Evolutionary conservation across 2,113 vertebrate genomes (phyloP), one percentile per base, ranked within the genome.

Genomic region (Suncus etruscus): DNA sequence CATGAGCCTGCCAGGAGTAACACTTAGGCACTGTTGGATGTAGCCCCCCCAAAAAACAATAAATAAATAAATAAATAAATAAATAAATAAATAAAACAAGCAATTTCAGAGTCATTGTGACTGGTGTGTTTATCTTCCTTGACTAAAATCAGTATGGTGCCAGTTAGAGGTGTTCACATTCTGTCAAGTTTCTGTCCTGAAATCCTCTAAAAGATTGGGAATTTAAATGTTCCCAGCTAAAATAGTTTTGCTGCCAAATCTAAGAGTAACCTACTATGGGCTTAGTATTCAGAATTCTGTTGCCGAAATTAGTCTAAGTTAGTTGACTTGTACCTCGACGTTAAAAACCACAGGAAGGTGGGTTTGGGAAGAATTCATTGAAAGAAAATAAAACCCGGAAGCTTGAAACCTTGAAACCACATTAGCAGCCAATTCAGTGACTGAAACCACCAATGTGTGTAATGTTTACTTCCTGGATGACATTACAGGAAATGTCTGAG

Each of bases 331-430:
- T 86, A 75, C 63, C n/a, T 87, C 61, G 9, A 12, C 83, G 63
- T 72, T 66, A 1, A 89, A 83, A 86, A 82, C 4, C 3, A 90
- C 18, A 80, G 29, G 48, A 25, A 0, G 47, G 73, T 18, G 14
- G 87, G 31, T 78, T 78, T 39, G 39, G 39, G 39, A 39, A 39
- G 39, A 39, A 39, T 79, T 83, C 51, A 29, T 15, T 92, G n/a
- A 72, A 88, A 86, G 32, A 72, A 63, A 47, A 84, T 79, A 39
- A 87, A 94, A 24, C 39, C 25, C 86, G 24, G 91, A 93, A 95
- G 45, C n/a, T 47, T 75, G 11, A 93, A 88, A 16, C 48, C n/a
- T 47, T 75, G 11, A 93, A 88, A 16, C 48, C 85, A 47, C 54
- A 9, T 80, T 82, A 69, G 68, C 22, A 9, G 22, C 72, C n/a